Evolutionary conservation across 2,113 vertebrate species (phyloP).

Genomic region (Lophochroa leadbeateri): DNA sequence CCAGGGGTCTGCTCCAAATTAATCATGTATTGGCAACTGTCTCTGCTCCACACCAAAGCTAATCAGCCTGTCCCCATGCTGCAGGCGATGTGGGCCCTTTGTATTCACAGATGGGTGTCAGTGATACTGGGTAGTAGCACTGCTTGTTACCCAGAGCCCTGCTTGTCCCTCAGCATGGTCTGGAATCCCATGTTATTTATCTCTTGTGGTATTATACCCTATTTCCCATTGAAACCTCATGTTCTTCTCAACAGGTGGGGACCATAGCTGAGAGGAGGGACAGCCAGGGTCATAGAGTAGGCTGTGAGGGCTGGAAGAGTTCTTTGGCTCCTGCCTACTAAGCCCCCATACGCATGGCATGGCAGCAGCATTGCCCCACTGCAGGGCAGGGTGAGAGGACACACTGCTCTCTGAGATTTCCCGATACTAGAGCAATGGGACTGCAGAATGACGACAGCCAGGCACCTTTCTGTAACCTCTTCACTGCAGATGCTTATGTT

Average conservation of each 20-base stretch:
- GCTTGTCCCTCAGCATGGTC: background rate
- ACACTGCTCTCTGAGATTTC: background rate
- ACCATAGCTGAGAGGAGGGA: background rate
- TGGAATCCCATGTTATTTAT: background rate
- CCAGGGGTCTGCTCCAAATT: background rate
- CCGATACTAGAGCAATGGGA: background rate
- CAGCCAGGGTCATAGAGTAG: background rate
- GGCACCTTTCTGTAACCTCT: background rate
- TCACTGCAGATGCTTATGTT: background rate
- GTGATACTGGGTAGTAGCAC: background rate
- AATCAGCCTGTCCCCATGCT: background rate
- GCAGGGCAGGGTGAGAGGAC: background rate
- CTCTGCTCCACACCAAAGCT: background rate
- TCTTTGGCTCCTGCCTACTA: background rate
- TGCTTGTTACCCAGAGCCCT: background rate
- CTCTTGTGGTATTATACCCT: background rate
- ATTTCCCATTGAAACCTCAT: background rate
- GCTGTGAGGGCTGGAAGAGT: background rate
- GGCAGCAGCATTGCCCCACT: background rate
- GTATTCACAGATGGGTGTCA: background rate
- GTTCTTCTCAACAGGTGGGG: background rate
- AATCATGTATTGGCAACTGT: background rate
- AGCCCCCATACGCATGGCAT: background rate
- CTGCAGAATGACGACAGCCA: background rate
- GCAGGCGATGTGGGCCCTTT: background rate